phyloP scores from a whole-genome alignment of 2,797 vertebrate species.

The Poeciliopsis gracilis region DNA sequence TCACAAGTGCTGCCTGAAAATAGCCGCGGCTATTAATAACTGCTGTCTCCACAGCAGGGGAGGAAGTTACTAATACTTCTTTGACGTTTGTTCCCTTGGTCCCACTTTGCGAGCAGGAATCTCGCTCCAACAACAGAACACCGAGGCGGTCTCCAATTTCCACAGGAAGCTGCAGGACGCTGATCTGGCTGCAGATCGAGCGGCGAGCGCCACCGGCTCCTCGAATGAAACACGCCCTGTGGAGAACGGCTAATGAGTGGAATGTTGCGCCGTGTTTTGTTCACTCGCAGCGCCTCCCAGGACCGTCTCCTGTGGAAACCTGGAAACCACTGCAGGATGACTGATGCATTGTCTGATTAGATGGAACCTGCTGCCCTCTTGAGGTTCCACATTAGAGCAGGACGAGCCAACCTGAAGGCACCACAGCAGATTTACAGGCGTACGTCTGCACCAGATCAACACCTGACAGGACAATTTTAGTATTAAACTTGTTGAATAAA shows the following conservation, averaged over 20 bases:
- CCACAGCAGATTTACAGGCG: not conserved
- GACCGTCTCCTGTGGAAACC: constrained; percentile 21
- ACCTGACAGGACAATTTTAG: not conserved
- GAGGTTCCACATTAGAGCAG: constrained; percentile 62
- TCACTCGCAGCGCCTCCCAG: constrained; percentile 13
- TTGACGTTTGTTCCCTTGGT: constrained; percentile 61
- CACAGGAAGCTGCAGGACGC: constrained; percentile 67
- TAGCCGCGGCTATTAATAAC: constrained; percentile 74
- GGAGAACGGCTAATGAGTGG: constrained; percentile 2
- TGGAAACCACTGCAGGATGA: constrained; percentile 26
- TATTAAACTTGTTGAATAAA: not conserved
- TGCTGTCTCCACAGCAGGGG: constrained; percentile 60
- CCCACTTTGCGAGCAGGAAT: constrained; percentile 34
- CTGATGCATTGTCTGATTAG: constrained; percentile 27
- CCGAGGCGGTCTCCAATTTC: constrained; percentile 61
- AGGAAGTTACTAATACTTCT: constrained; percentile 76
- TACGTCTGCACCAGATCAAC: not conserved
- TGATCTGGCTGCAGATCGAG: constrained; percentile 45
- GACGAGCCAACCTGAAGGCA: constrained; percentile 2
- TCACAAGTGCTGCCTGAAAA: constrained; percentile 68
- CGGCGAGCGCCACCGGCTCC: constrained; percentile 8
- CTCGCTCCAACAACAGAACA: constrained; percentile 46
- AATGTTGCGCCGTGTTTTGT: constrained; percentile 16
- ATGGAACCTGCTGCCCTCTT: constrained; percentile 67
- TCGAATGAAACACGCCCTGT: constrained; percentile 9